phyloP scores from a whole-genome alignment of 2,888 invertebrate species.

The Heliconius charithonia region DNA sequence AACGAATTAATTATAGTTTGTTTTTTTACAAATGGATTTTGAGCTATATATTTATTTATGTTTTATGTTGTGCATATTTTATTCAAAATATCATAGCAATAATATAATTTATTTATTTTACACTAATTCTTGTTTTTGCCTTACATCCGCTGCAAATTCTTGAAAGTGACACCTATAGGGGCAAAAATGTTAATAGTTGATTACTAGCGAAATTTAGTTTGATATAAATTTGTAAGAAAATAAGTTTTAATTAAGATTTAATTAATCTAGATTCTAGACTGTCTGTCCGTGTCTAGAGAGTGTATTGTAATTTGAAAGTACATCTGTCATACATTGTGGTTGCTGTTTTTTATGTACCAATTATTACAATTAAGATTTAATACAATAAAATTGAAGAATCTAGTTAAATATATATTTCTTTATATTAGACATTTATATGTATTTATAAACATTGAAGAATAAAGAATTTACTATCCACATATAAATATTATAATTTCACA shows the following conservation, averaged over 20 bases:
- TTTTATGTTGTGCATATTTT: neutral
- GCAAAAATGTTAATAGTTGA: neutral
- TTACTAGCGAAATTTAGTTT: neutral
- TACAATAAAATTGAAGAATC: neutral
- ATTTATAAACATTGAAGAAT: neutral
- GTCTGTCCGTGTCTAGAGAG: neutral
- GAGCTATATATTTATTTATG: neutral
- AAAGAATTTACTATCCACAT: neutral
- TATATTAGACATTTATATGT: no score
- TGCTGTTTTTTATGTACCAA: neutral
- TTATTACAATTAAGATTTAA: neutral
- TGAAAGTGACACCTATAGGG: neutral
- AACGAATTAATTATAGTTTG: no score
- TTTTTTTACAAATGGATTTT: neutral
- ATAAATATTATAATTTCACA: conserved; percentile 51
- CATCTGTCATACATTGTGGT: neutral
- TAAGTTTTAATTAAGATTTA: neutral
- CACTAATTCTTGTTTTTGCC: neutral
- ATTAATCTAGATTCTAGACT: no score
- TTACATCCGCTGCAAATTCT: accelerated
- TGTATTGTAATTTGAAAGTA: neutral
- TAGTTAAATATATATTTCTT: neutral
- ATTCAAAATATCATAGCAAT: neutral
- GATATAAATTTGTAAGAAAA: no score
- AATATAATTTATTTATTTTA: neutral